Percentiles rank a stretch among this genome's conserved stretches.
Evolutionary conservation across 2,797 vertebrate species (phyloP).

Genomic region (Acipenser oxyrinchus): DNA sequence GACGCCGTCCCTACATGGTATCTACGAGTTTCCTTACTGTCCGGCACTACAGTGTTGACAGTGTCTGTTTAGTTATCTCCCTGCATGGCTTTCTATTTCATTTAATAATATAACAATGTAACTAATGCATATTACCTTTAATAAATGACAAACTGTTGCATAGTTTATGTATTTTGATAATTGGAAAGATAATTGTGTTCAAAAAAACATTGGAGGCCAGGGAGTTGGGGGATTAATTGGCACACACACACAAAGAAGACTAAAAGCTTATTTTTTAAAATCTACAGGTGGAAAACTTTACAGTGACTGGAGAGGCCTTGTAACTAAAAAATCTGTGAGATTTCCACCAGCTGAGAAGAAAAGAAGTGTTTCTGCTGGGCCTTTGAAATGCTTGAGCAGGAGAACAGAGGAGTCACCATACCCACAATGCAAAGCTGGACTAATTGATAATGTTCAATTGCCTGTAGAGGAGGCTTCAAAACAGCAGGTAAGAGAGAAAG

Average conservation of each 20-base stretch:
- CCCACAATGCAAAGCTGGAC: not conserved
- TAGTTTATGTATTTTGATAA: no score
- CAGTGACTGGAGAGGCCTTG: conserved; percentile 2
- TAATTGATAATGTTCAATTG: not conserved
- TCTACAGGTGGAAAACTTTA: conserved; percentile 1
- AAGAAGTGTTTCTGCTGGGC: not conserved
- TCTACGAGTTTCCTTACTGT: no score
- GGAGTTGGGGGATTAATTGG: no score
- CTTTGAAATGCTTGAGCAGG: not conserved
- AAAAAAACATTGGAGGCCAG: no score
- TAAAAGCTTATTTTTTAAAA: not conserved
- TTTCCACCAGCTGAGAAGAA: not conserved
- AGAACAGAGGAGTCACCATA: not conserved
- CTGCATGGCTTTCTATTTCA: no score
- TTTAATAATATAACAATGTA: no score
- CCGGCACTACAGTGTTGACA: no score
- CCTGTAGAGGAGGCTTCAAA: conserved; percentile 2
- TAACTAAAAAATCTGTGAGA: conserved; percentile 1
- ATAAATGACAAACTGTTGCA: no score
- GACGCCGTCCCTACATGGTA: no score
- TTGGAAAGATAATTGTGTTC: no score
- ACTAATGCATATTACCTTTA: no score
- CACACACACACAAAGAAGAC: not conserved
- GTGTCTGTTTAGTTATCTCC: no score
- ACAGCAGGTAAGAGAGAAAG: not conserved